Percentiles rank a stretch among this genome's conserved stretches.
Evolutionary conservation across 2,113 vertebrate genomes (phyloP).

Genomic region (Prochilodus magdalenae): DNA sequence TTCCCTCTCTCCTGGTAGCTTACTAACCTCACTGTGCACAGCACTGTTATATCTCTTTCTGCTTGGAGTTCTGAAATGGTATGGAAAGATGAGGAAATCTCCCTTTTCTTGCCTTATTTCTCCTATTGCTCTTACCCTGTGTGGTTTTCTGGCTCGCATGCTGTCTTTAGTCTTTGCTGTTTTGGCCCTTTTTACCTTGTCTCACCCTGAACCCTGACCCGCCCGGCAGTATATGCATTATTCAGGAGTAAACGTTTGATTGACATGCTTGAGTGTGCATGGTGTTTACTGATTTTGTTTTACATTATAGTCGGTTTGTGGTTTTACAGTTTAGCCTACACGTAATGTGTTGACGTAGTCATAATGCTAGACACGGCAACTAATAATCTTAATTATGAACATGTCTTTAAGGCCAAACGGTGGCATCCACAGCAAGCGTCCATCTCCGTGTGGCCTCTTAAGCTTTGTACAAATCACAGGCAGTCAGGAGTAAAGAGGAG

Average conservation of each 20-base stretch:
- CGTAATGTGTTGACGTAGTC: neutral
- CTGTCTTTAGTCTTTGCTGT: conserved; percentile 1
- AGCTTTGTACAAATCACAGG: neutral
- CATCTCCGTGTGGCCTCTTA: neutral
- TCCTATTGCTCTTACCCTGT: neutral
- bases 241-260: neutral
- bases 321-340: neutral
- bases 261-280: neutral
- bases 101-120: neutral
- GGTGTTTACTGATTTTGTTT: neutral
- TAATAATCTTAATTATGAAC: neutral
- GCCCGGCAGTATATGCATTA: neutral
- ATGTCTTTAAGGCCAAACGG: neutral
- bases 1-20: conserved; percentile 42
- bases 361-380: conserved; percentile 22
- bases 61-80: neutral
- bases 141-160: conserved; percentile 9
- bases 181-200: neutral
- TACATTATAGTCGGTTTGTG: neutral
- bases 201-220: neutral
- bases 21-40: conserved; percentile 42
- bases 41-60: neutral
- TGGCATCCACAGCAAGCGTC: neutral
- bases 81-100: neutral
- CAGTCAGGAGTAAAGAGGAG: neutral